Evolutionary conservation across 2,797 vertebrate species (phyloP).

Genomic region (Bradypus variegatus): DNA sequence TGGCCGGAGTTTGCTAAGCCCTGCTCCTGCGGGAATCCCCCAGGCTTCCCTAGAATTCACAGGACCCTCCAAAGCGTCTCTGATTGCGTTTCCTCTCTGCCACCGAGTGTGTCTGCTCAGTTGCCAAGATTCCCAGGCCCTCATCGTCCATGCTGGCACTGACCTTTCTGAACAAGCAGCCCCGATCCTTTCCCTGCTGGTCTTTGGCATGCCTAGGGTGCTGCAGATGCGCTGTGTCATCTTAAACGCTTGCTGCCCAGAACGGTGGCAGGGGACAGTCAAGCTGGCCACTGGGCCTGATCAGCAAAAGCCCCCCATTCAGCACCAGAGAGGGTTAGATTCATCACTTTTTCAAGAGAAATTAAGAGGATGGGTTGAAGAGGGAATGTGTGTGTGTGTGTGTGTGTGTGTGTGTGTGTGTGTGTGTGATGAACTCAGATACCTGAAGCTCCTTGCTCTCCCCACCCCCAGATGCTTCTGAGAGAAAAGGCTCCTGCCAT

Average conservation of each 20-base stretch:
- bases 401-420: neutral
- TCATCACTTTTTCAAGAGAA: slow-evolving; percentile 56
- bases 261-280: no score
- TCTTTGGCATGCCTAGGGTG: no score
- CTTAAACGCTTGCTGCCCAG: no score
- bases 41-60: slow-evolving; percentile 35
- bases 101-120: no score
- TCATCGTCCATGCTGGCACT: no score
- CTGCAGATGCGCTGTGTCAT: no score
- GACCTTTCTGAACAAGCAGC: no score
- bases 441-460: slow-evolving; percentile 57
- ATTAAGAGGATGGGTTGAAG: slow-evolving; percentile 56
- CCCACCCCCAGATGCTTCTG: slow-evolving; percentile 64
- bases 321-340: neutral
- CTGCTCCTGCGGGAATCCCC: neutral
- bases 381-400: neutral
- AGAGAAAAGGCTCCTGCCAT: slow-evolving; percentile 62
- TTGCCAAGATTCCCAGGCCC: no score
- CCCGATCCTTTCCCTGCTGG: no score
- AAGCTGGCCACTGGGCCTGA: no score
- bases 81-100: no score
- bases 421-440: neutral
- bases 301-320: no score
- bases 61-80: neutral
- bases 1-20: neutral